Conservation (phyloP, 2,888 invertebrate genomes). For the Trichopoda pennipes region DNA sequence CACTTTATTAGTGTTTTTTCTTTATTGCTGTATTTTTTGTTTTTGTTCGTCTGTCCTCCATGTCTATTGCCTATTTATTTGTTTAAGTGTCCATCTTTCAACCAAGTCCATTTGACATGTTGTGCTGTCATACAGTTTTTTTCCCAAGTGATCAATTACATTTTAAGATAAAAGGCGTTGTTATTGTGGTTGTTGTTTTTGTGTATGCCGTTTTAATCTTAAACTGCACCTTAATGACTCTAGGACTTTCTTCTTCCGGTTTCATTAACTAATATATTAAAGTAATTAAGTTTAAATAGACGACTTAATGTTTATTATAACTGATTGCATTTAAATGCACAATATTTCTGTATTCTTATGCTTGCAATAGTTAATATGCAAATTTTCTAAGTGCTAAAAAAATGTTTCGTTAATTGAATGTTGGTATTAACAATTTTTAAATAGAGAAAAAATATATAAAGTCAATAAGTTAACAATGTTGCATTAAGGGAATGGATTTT, state of each 20-base stretch:
- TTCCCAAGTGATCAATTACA: slow-evolving; percentile 70
- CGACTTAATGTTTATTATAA: slow-evolving; percentile 32
- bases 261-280: slow-evolving; percentile 59
- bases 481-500: too few species aligned
- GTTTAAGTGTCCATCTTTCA: slow-evolving; percentile 68
- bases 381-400: slow-evolving; percentile 10
- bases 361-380: not conserved
- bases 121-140: slow-evolving; percentile 66
- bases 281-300: slow-evolving; percentile 57
- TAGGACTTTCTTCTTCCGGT: slow-evolving; percentile 60
- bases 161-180: slow-evolving; percentile 66
- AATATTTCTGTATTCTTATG: not conserved
- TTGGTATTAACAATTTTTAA: not conserved
- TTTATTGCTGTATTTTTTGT: slow-evolving; percentile 27
- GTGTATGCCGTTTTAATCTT: slow-evolving; percentile 55
- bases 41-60: slow-evolving; percentile 19
- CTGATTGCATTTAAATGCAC: not conserved
- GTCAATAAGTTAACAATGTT: not conserved
- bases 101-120: slow-evolving; percentile 67
- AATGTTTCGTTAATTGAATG: slow-evolving; percentile 24
- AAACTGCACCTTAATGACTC: slow-evolving; percentile 66
- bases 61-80: slow-evolving; percentile 60
- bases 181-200: slow-evolving; percentile 55
- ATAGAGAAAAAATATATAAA: not conserved
- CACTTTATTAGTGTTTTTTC: slow-evolving; percentile 36